Evolutionary conservation across 2,888 invertebrate species (phyloP).

Genomic region (Lypha dubia): DNA sequence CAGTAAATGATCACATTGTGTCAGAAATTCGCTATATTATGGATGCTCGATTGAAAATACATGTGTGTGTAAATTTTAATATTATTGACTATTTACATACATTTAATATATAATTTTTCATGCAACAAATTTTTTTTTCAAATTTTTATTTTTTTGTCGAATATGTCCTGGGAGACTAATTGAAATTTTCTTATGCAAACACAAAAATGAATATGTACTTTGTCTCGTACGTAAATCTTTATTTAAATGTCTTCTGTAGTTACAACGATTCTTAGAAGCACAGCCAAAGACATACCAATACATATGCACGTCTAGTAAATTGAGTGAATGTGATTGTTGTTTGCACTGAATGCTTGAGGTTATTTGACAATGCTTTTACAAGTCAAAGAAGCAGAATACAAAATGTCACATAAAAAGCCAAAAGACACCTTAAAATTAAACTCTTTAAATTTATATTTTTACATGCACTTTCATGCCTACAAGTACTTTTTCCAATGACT

Average conservation of each 20-base stretch:
- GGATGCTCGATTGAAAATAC: not conserved
- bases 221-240: constrained; percentile 14
- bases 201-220: not conserved
- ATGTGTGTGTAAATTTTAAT: no score
- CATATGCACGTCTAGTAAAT: not conserved
- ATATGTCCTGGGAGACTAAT: constrained; percentile 8
- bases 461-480: no score
- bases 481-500: no score
- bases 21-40: not conserved
- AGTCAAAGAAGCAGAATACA: constrained; percentile 4
- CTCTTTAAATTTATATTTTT: constrained; percentile 45
- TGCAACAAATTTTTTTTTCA: no score
- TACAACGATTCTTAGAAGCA: not conserved
- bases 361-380: constrained; percentile 67
- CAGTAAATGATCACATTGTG: no score
- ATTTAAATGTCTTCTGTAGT: constrained; percentile 43
- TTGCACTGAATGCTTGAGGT: constrained; percentile 62
- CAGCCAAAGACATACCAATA: not conserved
- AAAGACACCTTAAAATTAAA: constrained; percentile 59
- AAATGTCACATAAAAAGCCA: constrained; percentile 51
- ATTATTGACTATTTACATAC: no score
- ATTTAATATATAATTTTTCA: no score
- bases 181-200: not conserved
- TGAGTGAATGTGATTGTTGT: constrained; percentile 37
- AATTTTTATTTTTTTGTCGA: not conserved